Evolutionary conservation across 2,797 vertebrate species (phyloP).

Genomic region (Oreochromis grahami): DNA sequence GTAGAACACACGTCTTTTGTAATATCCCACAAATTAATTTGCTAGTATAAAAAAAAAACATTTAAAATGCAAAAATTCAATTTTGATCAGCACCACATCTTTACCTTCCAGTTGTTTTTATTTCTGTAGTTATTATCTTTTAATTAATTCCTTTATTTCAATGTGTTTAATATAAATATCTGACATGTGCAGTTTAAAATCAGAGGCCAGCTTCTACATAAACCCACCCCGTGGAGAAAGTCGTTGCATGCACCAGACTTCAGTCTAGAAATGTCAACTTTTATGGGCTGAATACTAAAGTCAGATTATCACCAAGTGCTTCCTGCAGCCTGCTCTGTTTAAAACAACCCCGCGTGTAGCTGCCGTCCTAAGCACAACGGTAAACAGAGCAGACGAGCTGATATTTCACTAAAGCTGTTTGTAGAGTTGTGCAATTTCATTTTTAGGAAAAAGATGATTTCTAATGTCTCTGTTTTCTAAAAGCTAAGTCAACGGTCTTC

Average conservation of each 20-base stretch:
- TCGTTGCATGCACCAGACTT: not conserved
- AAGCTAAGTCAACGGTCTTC: not conserved
- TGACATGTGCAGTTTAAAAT: not conserved
- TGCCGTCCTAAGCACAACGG: not conserved
- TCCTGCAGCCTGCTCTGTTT: not conserved
- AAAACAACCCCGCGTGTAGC: not conserved
- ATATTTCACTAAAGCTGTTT: not conserved
- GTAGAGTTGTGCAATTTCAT: not conserved
- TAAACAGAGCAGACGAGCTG: not conserved
- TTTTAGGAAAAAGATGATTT: not conserved
- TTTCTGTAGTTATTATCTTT: not conserved
- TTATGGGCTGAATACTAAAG: not conserved
- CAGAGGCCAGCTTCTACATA: not conserved
- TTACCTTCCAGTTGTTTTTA: not conserved
- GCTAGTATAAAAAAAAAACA: accelerated
- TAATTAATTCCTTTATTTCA: accelerated
- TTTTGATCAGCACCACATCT: not conserved
- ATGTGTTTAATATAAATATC: accelerated
- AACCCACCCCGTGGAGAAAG: not conserved
- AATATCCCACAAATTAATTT: not conserved
- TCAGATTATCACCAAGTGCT: not conserved
- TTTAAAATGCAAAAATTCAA: not conserved
- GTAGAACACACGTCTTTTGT: accelerated
- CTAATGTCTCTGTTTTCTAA: not conserved
- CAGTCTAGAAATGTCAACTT: not conserved